Base-by-base conservation (phyloP, 35 echinoderm and acorn worm species). In the Antedon bifida region DNA sequence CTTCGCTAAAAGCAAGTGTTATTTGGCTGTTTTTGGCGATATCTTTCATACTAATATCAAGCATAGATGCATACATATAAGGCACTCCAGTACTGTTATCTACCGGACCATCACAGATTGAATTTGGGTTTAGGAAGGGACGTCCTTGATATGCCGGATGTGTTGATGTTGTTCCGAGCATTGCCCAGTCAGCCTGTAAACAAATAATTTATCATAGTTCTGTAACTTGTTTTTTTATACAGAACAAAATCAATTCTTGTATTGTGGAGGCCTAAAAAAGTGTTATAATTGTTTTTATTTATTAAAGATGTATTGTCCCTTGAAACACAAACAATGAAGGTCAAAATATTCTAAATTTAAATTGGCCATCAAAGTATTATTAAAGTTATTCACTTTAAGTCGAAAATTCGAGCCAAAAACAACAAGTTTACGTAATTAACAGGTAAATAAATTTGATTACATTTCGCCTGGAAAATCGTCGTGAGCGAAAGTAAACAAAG, bases 181-280 rank as follows among this genome's bases (percentile, higher is more conserved):
- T 55, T 26, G 45, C 77, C 89, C 89, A 90, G 89, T 90, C 76
- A 77, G 89, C 89, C 89, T 90, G 30, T 0, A 89, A 44, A 30
- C 17, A 30, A 46, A 78, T 5, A 35, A 80, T n/a, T 19, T 17
- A 36, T n/a, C n/a, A n/a, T n/a, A 42, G 26, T 14, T 1, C 7
- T 21, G 4, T 32, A 32, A 3, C 14, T 78, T 12, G 33, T 29
- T 4, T 78, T 31, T 5, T 5, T 32, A 78, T 13, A 31, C 31
- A 31, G 19, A 33, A 11, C 4, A 78, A 78, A 29, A 29, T 9
- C 23, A 75, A 75, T 31, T 9, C 23, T 9, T n/a, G 74, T 9
- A 3, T 9, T 23, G 74, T n/a, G 5, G 7, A 75, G 8, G 21
- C 30, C 74, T 56, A 31, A 3, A 4, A 29, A 75, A 8, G 13